Percentiles rank a stretch among this genome's conserved stretches.
These are phyloP conservation scores for Macrosteles quadrilineatus DNA, from an alignment of 1,140 invertebrate species.

Conservation along the genomic window DNA sequence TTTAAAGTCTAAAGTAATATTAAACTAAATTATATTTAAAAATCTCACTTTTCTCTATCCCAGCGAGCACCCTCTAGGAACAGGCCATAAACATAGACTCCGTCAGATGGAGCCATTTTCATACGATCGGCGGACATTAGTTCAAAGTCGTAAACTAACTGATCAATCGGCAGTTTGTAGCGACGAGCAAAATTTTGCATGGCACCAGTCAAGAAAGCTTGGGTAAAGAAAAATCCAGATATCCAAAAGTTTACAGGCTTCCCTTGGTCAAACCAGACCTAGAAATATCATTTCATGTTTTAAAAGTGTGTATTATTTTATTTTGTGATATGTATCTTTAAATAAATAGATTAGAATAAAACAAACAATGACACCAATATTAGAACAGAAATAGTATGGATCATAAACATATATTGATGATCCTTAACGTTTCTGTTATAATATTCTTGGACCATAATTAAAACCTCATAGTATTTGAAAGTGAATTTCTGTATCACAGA, in stretches of 20 bases:
- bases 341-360: no score
- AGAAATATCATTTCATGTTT: conserved; percentile 33
- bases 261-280: conserved; percentile 75
- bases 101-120: conserved; percentile 61
- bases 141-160: conserved; percentile 78
- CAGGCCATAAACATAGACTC: conserved; percentile 80
- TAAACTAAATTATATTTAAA: no score
- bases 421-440: no score
- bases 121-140: conserved; percentile 53
- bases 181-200: conserved; percentile 90
- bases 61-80: conserved; percentile 85
- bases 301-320: no score
- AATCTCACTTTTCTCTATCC: conserved; percentile 58
- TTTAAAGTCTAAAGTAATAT: no score
- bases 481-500: no score
- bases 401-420: no score
- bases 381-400: no score
- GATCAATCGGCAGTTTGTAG: conserved; percentile 85
- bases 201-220: conserved; percentile 89
- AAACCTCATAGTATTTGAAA: no score
- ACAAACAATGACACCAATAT: no score
- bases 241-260: conserved; percentile 88
- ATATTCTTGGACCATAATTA: no score
- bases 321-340: no score
- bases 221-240: conserved; percentile 93